Conservation (phyloP, 2,888 invertebrate genomes). For the Cataglyphis albicans region DNA sequence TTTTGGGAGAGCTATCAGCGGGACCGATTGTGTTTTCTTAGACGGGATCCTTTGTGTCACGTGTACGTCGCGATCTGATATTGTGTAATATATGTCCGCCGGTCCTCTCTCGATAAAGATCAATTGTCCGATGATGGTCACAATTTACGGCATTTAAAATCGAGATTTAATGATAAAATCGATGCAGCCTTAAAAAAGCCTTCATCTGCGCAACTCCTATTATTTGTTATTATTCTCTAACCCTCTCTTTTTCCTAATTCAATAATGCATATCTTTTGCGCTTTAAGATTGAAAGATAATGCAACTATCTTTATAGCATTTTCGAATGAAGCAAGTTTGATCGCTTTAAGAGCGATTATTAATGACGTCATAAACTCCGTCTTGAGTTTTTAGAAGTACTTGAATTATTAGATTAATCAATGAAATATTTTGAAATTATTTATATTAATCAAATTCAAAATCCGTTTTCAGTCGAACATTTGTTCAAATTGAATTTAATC, state of each 20-base stretch:
- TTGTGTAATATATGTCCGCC: conserved; percentile 56
- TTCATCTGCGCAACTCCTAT: neutral
- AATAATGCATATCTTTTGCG: too few species aligned
- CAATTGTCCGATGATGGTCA: neutral
- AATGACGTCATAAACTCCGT: too few species aligned
- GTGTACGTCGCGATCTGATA: conserved; percentile 31
- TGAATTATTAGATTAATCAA: too few species aligned
- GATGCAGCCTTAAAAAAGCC: neutral
- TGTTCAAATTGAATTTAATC: too few species aligned
- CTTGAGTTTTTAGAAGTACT: too few species aligned
- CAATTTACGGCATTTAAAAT: neutral
- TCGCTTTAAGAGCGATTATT: too few species aligned
- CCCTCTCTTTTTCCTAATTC: neutral
- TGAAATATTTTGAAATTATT: too few species aligned
- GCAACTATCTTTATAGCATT: neutral
- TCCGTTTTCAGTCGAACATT: too few species aligned
- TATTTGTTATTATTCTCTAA: neutral
- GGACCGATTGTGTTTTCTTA: conserved; percentile 18
- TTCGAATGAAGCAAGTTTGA: too few species aligned
- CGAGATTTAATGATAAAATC: neutral
- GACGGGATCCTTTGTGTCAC: conserved; percentile 7
- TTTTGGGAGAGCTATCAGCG: neutral
- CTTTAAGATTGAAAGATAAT: conserved; percentile 1
- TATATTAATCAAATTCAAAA: too few species aligned
- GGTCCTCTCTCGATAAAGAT: conserved; percentile 61